Base-by-base conservation (phyloP, 2,888 invertebrate species). In the Pachydiplax longipennis region DNA sequence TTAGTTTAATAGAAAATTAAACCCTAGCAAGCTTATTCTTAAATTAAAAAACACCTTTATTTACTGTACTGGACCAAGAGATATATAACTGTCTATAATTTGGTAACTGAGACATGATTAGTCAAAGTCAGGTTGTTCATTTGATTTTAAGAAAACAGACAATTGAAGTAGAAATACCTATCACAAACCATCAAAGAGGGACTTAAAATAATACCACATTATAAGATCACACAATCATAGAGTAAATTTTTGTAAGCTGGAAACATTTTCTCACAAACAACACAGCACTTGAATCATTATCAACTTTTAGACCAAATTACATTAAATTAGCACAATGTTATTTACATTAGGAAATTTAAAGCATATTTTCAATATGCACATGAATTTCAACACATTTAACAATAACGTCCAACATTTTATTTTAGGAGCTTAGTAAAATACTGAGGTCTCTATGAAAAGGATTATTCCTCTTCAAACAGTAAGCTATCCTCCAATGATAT, bases 351-450 rank as follows among this genome's bases (percentile, higher is more conserved):
- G 37, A n/a, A 87, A n/a, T 22, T 37, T 37, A 40, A 37, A 61
- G 61, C 12, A 31, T 37, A 87, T 61, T 87, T 87, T 18, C 37
- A 65, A 37, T 87, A 61, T 61, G 58, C 83, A 83, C 35, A 83
- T 87, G 58, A 37, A 87, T 37, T 37, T 61, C 37, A 87, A 87
- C 58, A 87, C 87, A 87, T 87, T 61, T 87, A 87, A 87, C 87
- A 37, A n/a, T 65, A 61, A 87, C 37, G 87, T 61, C 22, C 65
- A 87, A 87, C 61, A 87, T 87, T 58, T 65, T 31, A 87, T 87
- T 37, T 87, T 61, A 37, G 37, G n/a, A 87, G 87, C 58, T 61
- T 37, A 61, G 61, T 87, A 87, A 87, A 87, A 87, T 87, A 37
- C 61, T 35, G 65, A 35, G 61, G 61, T 61, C n/a, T 87, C 61